phyloP scores from a whole-genome alignment of 2,113 vertebrate genomes.

The Phocoena phocoena region DNA sequence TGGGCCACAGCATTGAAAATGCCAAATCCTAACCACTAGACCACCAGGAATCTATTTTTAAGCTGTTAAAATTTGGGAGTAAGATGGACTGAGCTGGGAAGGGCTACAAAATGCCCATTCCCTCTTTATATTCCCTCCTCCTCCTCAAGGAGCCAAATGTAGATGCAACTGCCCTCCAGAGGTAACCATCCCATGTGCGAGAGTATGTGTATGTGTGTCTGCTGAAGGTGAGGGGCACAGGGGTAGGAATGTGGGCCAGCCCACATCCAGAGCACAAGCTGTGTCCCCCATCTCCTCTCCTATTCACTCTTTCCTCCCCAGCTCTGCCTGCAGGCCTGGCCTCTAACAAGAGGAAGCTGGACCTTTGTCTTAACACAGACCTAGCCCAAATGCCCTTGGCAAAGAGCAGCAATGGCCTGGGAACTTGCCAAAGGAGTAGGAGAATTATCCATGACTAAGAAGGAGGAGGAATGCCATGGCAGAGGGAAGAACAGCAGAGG shows the following conservation, averaged over 20 bases:
- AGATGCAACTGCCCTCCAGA: neutral
- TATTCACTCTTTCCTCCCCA: neutral
- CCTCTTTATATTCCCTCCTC: neutral
- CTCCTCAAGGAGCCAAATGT: conserved; percentile 9
- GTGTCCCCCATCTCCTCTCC: neutral
- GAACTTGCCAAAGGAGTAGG: conserved; percentile 45
- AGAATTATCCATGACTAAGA: conserved; percentile 65
- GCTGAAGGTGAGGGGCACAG: neutral
- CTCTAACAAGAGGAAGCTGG: conserved; percentile 23
- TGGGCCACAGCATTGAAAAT: neutral
- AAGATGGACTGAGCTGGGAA: neutral
- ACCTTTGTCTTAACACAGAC: conserved; percentile 10
- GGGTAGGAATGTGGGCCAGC: neutral
- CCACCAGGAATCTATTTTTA: neutral
- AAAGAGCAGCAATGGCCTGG: conserved; percentile 33
- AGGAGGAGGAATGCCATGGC: conserved; percentile 59
- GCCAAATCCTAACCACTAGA: neutral
- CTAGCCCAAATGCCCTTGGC: conserved; percentile 44
- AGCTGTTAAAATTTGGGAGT: neutral
- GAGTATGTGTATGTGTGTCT: neutral
- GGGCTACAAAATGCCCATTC: neutral
- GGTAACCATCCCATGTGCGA: neutral
- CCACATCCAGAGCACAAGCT: neutral
- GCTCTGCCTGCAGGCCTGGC: neutral
- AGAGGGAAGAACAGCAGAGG: conserved; percentile 68